Base-by-base conservation (phyloP, 2,797 vertebrate genomes). In the Squalus acanthias region DNA sequence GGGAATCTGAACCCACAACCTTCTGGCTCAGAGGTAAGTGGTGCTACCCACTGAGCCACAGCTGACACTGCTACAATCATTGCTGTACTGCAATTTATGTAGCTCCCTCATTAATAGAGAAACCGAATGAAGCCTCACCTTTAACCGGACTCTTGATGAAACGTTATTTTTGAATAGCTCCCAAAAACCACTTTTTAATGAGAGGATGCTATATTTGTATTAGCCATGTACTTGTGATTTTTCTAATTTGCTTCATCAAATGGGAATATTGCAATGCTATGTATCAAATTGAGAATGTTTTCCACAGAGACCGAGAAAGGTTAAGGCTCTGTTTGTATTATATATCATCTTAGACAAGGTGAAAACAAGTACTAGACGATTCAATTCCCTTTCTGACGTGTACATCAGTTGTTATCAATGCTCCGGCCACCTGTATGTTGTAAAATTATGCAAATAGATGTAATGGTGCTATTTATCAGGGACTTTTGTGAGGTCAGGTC, bases 291-390 rank as follows among this genome's bases (percentile, higher is more conserved):
- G 65, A 22, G 39, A 69, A 17, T 46, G 7, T 24, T 46, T 69
- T 46, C n/a, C 20, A 12, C n/a, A 46, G 91, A 20, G 91, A 57
- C 12, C 20, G 70, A 53, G 29, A 57, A 95, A 95, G 94, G 70
- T 76, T 33, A 57, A 57, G 70, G 26, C 53, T 17, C 1, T 74
- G 13, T 57, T 92, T 95, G 29, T 17, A 33, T 70, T 53, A 57
- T 74, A 72, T 6, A 95, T 72, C 46, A 95, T 95, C 26, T 33
- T 17, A 17, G 46, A 74, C 70, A 95, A 76, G 70, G 70, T 76
- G 50, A 95, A 57, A 95, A 95, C 70, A 95, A 74, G 94, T 20
- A 74, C 9, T 2, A 74, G 69, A 95, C 15, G 50, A 72, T 95
- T 95, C 94, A 74, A 74, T 70, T 53, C 46, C 70, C 24, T 53